Conservation (phyloP, 1,140 invertebrate genomes). For the Brachionus sp. region DNA sequence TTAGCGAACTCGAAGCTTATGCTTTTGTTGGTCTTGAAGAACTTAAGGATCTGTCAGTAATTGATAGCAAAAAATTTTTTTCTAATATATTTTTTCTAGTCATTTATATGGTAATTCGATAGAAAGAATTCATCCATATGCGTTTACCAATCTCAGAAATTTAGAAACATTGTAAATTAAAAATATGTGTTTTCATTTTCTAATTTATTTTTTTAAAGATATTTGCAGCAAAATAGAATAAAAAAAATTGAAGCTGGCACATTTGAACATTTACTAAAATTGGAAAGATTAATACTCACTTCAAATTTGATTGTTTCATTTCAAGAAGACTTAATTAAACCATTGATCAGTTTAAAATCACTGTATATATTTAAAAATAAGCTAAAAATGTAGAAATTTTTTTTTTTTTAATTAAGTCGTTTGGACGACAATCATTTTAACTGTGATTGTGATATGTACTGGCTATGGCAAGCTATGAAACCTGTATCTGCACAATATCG, state of each 20-base stretch:
- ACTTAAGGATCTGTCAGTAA: neutral
- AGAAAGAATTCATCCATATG: neutral
- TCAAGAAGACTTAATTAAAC: neutral
- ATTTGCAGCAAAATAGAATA: neutral
- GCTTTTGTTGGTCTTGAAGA: neutral
- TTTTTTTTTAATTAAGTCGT: neutral
- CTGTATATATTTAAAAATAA: neutral
- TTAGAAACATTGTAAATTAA: neutral
- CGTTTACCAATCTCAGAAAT: neutral
- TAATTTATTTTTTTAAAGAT: constrained; percentile 1
- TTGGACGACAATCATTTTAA: neutral
- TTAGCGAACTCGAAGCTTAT: neutral
- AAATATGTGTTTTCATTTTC: neutral
- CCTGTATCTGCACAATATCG: neutral
- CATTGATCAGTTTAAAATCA: neutral
- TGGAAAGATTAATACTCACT: neutral
- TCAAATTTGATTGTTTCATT: neutral
- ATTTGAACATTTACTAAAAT: neutral
- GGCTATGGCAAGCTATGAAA: constrained; percentile 4
- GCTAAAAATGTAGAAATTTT: neutral
- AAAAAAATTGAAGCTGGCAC: neutral
- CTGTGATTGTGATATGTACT: constrained; percentile 32
- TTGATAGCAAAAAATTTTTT: neutral
- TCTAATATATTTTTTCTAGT: neutral
- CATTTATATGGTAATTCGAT: neutral